Evolutionary conservation across 2,888 invertebrate species (phyloP), one percentile per base, ranked within the genome.

Genomic region (Boloria selene): DNA sequence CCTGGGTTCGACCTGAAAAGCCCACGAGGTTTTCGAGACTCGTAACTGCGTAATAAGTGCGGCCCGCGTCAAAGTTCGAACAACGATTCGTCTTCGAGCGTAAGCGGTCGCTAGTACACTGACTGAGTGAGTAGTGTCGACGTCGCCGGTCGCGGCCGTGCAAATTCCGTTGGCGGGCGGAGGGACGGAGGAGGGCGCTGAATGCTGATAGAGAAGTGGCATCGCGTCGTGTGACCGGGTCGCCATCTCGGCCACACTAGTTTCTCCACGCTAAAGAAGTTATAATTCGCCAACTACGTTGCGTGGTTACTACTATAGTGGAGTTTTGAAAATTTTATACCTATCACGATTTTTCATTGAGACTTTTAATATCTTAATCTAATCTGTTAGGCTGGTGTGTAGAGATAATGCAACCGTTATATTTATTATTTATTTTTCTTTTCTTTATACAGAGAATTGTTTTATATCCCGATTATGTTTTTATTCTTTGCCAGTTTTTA

Each of bases 11-110:
- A 62, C 64, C 66, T 47, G 60, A 63, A 75, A 75, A 82, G 85
- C 89, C 87, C 91, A 90, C 91, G 92, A 90, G 90, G 90, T 88
- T 80, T 78, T 78, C 80, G 80, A 77, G 80, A 79, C 81, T 84
- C 79, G 84, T 77, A 83, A 91, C 92, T 92, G 91, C 92, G 92
- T 92, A 92, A 87, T 92, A 91, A 90, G 84, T 83, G 83, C 74
- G 76, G 79, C 75, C 77, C 81, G 81, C 80, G 86, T 75, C 75
- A 3, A 22, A 22, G 22, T 22, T 22, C 22, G 75, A 81, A 82
- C 83, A 78, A 75, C 84, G 74, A 76, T 72, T 79, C 87, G 90
- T 87, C 86, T 82, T 85, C 81, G 77, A 77, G 81, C 84, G 86
- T 87, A 85, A 82, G 76, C 88, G 86, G 85, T 88, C 90, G 86